Base-by-base conservation (phyloP, 1,140 invertebrate genomes). In the Lysiphlebus fabarum region DNA sequence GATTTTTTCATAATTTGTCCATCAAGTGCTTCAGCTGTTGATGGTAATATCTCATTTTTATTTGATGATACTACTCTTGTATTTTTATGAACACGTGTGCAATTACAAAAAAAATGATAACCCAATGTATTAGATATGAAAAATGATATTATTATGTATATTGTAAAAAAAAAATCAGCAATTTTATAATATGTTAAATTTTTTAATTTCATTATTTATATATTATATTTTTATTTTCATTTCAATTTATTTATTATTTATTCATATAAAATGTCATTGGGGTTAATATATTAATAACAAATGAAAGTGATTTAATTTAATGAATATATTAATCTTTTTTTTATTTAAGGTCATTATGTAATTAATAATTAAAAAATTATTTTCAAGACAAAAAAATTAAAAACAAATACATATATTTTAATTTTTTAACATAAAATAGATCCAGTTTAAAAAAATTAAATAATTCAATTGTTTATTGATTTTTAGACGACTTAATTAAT, bases 11-110 rank as follows among this genome's bases (percentile, higher is more conserved):
- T 5, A 47, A 14, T 6, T 47, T 37, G 12, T 37, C 72, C 69
- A 44, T 62, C 67, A 7, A 82, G 66, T 9, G 81, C 80, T 67
- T 80, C 76, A 7, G 67, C 71, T 76, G 66, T 70, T 68, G 62
- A 74, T 61, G 67, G 70, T 66, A 76, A 73, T 68, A 73, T 70
- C 65, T 74, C 71, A 56, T 58, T 65, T 63, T 72, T n/a, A n/a
- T n/a, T 76, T 75, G 56, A 61, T 50, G 66, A 49, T 55, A 68
- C 72, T 73, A 63, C 62, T 67, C 59, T 62, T 56, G 59, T 61
- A 49, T 12, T 55, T 60, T 54, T 58, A 45, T 14, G 12, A 47
- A 45, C 38, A 47, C 42, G 54, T 36, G 59, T 62, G 65, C 56
- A 67, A 50, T 60, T 61, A 67, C 54, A 50, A 64, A 56, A 67